Evolutionary conservation across 2,888 invertebrate species (phyloP).

Genomic region (Nephrotoma appendiculata): DNA sequence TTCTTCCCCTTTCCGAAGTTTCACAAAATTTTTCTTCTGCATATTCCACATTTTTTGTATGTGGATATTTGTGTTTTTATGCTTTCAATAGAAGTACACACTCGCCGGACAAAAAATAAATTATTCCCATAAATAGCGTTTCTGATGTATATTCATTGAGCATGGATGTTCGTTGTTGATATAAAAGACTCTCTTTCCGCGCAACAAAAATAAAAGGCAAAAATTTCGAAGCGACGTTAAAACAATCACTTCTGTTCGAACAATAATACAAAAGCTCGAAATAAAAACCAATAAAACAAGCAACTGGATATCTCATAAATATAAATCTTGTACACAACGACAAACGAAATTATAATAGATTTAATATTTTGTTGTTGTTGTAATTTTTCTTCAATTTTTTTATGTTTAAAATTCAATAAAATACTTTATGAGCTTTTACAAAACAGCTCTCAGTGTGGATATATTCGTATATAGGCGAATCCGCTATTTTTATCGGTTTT

Average conservation of each 20-base stretch:
- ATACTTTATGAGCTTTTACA: background rate
- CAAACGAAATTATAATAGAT: background rate
- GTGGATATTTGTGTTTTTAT: no score
- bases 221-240: background rate
- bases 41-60: no score
- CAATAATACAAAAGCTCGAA: background rate
- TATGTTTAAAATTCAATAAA: background rate
- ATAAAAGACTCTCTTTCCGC: background rate
- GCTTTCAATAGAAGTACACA: no score
- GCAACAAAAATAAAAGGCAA: background rate
- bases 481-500: no score
- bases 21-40: no score
- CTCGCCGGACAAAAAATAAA: no score
- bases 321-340: background rate
- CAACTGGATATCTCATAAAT: background rate
- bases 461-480: no score
- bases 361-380: background rate
- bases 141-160: background rate
- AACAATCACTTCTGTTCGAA: background rate
- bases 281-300: background rate
- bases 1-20: no score
- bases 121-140: background rate
- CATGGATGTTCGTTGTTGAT: background rate
- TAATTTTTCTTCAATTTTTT: background rate
- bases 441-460: background rate